These are phyloP conservation scores for Atopsyche davidsoni DNA, from an alignment of 1,140 invertebrate species.

Conservation along the genomic window DNA sequence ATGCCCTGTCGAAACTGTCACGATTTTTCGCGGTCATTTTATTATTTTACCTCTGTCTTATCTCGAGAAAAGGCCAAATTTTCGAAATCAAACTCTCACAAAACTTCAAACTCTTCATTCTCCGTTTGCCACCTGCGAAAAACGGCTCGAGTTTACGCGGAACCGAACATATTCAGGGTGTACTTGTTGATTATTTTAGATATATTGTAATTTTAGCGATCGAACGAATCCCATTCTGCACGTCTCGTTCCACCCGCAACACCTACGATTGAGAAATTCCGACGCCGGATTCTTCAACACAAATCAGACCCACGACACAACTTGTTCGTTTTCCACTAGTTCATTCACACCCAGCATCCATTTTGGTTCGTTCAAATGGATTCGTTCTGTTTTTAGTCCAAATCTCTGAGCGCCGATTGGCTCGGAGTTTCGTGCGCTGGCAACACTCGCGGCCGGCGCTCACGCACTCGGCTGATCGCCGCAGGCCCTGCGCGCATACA, in stretches of 20 bases:
- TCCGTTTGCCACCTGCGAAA: constrained; percentile 20
- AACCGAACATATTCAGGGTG: constrained; percentile 17
- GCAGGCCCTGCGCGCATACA: constrained; percentile 3
- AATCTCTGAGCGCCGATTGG: constrained; percentile 12
- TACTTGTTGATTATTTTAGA: constrained; percentile 7
- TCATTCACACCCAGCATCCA: constrained; percentile 53
- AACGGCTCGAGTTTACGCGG: constrained; percentile 18
- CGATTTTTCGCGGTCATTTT: constrained; percentile 9
- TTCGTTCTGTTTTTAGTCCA: constrained; percentile 42
- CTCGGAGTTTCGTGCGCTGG: constrained; percentile 4
- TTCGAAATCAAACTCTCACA: constrained; percentile 9
- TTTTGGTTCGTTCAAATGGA: constrained; percentile 50
- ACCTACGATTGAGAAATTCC: constrained; percentile 31
- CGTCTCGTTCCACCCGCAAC: constrained; percentile 18
- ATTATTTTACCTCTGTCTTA: constrained; percentile 2
- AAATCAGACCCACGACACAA: constrained; percentile 46
- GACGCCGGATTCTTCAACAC: constrained; percentile 42
- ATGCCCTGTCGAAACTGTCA: constrained; percentile 8
- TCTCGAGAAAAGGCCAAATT: constrained; percentile 5
- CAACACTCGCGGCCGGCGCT: constrained; percentile 6
- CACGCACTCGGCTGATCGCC: constrained; percentile 1
- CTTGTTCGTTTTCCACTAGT: constrained; percentile 50
- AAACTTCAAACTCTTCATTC: constrained; percentile 20
- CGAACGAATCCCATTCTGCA: constrained; percentile 12
- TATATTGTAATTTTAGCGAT: constrained; percentile 14